Evolutionary conservation across 2,113 vertebrate species (phyloP).

Genomic region (Hemiscyllium ocellatum): DNA sequence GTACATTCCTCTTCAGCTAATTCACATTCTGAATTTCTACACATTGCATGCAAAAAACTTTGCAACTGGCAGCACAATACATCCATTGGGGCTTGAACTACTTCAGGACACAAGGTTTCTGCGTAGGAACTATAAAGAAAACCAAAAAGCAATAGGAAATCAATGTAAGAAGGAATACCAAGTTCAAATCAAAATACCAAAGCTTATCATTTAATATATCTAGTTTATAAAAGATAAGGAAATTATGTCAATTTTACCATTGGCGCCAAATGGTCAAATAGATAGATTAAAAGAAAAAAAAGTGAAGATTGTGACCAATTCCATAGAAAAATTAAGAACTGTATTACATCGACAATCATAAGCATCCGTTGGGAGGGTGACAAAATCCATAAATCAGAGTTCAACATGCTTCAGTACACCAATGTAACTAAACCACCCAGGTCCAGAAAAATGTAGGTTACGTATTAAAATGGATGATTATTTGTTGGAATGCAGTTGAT

Average conservation of each 20-base stretch:
- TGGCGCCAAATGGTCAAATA: background rate
- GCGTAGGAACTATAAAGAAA: constrained; percentile 57
- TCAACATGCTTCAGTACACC: background rate
- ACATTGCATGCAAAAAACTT: constrained; percentile 52
- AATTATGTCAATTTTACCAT: background rate
- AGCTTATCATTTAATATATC: background rate
- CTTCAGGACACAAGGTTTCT: constrained; percentile 56
- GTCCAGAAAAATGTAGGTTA: background rate
- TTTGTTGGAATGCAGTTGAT: background rate
- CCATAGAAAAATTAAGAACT: background rate
- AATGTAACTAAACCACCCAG: background rate
- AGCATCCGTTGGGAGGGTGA: background rate
- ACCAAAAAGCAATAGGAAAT: background rate
- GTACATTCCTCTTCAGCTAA: constrained; percentile 41
- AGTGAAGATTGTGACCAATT: background rate
- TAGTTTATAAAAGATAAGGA: background rate
- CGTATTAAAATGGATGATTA: background rate
- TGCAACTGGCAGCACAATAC: constrained; percentile 67
- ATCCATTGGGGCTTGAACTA: constrained; percentile 66
- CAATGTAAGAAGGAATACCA: background rate
- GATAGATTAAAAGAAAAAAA: background rate
- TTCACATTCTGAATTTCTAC: constrained; percentile 56
- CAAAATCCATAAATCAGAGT: background rate
- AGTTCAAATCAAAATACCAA: background rate
- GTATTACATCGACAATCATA: background rate